Percentiles rank a stretch among this genome's conserved stretches.
phyloP scores from a whole-genome alignment of 2,888 invertebrate genomes.

The Perizoma flavofasciatum region DNA sequence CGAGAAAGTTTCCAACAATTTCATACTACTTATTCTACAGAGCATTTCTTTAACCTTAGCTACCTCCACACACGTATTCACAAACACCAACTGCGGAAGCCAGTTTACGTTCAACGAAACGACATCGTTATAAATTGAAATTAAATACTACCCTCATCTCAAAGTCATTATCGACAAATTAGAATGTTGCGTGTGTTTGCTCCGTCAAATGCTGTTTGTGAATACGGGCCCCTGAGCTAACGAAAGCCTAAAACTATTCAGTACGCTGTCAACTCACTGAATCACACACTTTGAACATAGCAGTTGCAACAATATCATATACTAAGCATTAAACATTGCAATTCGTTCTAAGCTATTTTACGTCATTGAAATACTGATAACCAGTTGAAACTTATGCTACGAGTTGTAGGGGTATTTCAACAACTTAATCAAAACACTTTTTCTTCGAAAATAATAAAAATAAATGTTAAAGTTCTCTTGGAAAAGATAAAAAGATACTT shows the following conservation, averaged over 20 bases:
- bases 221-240: constrained; percentile 22
- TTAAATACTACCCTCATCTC: too few species aligned
- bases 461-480: background rate
- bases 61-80: constrained; percentile 17
- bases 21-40: constrained; percentile 20
- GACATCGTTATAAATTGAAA: too few species aligned
- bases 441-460: constrained; percentile 3
- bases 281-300: constrained; percentile 68
- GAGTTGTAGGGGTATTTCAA: constrained; percentile 3
- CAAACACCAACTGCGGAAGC: background rate
- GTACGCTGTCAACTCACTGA: constrained; percentile 46
- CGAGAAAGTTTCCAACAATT: constrained; percentile 22
- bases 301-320: constrained; percentile 46
- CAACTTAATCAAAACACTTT: constrained; percentile 1
- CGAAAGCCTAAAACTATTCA: constrained; percentile 48
- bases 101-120: too few species aligned
- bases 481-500: constrained; percentile 2
- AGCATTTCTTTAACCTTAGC: constrained; percentile 8
- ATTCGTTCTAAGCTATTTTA: constrained; percentile 23
- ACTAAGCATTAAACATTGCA: constrained; percentile 24
- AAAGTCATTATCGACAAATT: too few species aligned
- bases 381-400: constrained; percentile 3
- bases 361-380: constrained; percentile 8
- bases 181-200: too few species aligned
- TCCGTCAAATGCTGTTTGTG: constrained; percentile 4